These are phyloP conservation scores for Aphaenogaster floridana DNA, from an alignment of 1,140 invertebrate genomes.

Conservation along the genomic window DNA sequence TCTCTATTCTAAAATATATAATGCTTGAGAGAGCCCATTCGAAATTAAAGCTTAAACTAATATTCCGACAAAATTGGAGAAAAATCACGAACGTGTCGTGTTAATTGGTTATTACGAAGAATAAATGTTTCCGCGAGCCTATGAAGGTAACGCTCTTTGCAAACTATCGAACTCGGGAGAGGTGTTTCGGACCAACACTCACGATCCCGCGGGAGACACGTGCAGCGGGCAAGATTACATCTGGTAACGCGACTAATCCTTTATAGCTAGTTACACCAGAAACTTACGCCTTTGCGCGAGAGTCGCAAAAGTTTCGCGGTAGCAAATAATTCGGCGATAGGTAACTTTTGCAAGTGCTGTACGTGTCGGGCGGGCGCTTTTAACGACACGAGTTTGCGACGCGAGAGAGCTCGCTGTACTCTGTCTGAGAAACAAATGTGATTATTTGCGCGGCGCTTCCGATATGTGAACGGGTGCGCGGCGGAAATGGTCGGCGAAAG, in stretches of 20 bases:
- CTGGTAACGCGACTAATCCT: slow-evolving; percentile 41
- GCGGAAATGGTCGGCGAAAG: slow-evolving; percentile 44
- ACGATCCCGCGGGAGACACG: slow-evolving; percentile 40
- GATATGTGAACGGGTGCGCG: slow-evolving; percentile 32
- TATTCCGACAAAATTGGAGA: background rate
- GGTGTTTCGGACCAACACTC: slow-evolving; percentile 27
- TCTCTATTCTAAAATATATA: background rate
- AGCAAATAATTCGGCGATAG: slow-evolving; percentile 44
- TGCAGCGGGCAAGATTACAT: slow-evolving; percentile 35
- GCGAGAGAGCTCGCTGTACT: no score
- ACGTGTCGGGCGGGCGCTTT: background rate
- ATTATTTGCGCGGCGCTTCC: slow-evolving; percentile 51
- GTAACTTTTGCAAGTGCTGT: slow-evolving; percentile 23
- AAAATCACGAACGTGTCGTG: background rate
- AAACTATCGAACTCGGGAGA: slow-evolving; percentile 27
- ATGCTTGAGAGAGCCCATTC: no score
- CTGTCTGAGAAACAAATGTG: slow-evolving; percentile 38
- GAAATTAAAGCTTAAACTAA: background rate
- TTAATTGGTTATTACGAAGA: slow-evolving; percentile 36
- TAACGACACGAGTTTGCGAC: slow-evolving; percentile 13
- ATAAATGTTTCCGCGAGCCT: slow-evolving; percentile 21
- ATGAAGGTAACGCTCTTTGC: slow-evolving; percentile 8
- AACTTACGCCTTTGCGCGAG: slow-evolving; percentile 6
- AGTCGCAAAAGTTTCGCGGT: slow-evolving; percentile 31
- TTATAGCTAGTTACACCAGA: slow-evolving; percentile 44